Conservation (phyloP, 2,797 vertebrate genomes). For the Fundulus diaphanus region DNA sequence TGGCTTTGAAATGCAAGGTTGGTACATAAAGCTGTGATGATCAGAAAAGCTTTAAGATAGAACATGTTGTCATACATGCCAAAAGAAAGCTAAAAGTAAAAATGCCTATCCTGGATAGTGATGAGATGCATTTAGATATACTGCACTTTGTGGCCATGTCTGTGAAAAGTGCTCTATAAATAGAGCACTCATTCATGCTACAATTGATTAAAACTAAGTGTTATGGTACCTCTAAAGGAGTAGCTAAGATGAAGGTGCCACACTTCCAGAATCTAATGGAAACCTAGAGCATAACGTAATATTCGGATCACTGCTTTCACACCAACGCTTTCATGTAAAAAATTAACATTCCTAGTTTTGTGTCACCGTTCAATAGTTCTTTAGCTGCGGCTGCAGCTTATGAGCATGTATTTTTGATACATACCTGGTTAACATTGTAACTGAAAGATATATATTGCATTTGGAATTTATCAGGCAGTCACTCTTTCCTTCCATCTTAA, state of each 20-base stretch:
- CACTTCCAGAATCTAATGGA: neutral
- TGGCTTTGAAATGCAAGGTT: neutral
- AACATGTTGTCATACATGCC: neutral
- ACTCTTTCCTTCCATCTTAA: neutral
- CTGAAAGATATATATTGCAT: neutral
- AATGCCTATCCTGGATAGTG: neutral
- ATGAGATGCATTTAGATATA: neutral
- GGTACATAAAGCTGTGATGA: neutral
- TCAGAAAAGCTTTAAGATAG: neutral
- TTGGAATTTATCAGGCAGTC: neutral
- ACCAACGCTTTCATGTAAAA: conserved; percentile 15
- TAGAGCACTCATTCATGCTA: conserved; percentile 8
- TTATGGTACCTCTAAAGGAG: neutral
- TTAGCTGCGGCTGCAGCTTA: too few relatives aligned
- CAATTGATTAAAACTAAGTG: neutral
- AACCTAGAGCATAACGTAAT: neutral
- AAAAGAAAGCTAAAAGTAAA: neutral
- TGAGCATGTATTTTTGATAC: neutral
- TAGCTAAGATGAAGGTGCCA: neutral
- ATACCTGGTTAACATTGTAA: neutral
- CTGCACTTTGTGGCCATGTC: neutral
- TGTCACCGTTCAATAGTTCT: neutral
- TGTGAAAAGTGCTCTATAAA: conserved; percentile 1
- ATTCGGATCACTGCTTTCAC: neutral
- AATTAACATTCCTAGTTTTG: conserved; percentile 6